phyloP scores from a whole-genome alignment of 2,888 invertebrate species.

The Torymus texanus region DNA sequence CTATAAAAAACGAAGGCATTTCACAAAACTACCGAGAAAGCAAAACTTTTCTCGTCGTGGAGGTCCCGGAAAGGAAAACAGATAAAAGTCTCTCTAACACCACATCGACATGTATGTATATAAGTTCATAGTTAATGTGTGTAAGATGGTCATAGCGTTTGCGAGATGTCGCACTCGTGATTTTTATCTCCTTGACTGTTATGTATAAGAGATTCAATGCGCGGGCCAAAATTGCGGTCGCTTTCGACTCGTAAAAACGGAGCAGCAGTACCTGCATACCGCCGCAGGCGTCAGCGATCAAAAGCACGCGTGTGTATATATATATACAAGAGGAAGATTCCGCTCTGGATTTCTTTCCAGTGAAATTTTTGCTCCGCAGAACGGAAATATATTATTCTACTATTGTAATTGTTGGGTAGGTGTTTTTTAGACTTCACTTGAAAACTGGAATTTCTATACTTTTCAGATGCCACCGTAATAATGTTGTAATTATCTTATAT shows the following conservation, averaged over 20 bases:
- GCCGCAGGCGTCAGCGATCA: background rate
- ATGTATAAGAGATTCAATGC: constrained; percentile 5
- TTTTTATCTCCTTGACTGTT: background rate
- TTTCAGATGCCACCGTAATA: too few relatives aligned
- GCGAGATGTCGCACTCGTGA: constrained; percentile 32
- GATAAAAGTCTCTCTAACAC: background rate
- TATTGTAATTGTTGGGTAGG: too few relatives aligned
- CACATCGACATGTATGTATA: too few relatives aligned
- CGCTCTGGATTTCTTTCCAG: background rate
- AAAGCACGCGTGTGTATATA: background rate
- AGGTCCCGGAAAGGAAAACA: background rate
- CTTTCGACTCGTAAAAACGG: constrained; percentile 57
- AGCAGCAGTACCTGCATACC: constrained; percentile 9
- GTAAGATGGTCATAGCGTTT: background rate
- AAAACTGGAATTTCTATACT: too few relatives aligned
- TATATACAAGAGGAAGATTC: constrained; percentile 5
- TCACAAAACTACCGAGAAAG: constrained; percentile 9
- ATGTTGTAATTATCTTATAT: too few relatives aligned
- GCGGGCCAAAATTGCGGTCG: constrained; percentile 38
- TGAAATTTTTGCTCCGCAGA: too few relatives aligned
- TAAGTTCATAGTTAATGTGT: too few relatives aligned
- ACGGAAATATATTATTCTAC: too few relatives aligned
- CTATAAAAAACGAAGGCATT: too few relatives aligned
- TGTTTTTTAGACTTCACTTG: too few relatives aligned
- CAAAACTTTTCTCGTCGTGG: constrained; percentile 12